Evolutionary conservation across 2,113 vertebrate species (phyloP).

Genomic region (Mola mola): DNA sequence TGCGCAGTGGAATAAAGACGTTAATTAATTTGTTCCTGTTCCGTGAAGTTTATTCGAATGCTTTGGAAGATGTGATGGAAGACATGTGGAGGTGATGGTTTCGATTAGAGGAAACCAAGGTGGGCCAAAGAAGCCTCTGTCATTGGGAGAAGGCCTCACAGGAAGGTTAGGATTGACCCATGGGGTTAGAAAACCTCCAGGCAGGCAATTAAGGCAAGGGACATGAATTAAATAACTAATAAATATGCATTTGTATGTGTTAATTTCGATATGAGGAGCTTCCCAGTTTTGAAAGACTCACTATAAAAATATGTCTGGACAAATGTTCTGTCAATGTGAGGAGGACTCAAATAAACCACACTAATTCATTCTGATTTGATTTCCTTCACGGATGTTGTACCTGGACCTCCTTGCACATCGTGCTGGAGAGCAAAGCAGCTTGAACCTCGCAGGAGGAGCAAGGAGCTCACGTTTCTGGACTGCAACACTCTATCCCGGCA

Average conservation of each 20-base stretch:
- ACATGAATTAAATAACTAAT: background rate
- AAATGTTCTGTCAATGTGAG: conserved; percentile 12
- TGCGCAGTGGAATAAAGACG: conserved; percentile 60
- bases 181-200: conserved; percentile 40
- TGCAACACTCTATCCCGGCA: conserved; percentile 53
- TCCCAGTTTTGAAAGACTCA: background rate
- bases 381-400: conserved; percentile 57
- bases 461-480: conserved; percentile 58
- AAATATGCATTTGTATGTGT: background rate
- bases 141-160: conserved; percentile 62
- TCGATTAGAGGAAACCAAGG: conserved; percentile 66
- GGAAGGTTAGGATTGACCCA: conserved; percentile 57
- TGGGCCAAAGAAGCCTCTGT: conserved; percentile 60
- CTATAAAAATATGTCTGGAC: conserved; percentile 1
- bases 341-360: conserved; percentile 53
- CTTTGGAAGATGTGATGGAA: conserved; percentile 74
- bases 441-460: conserved; percentile 31
- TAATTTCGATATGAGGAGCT: background rate
- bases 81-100: conserved; percentile 79
- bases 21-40: conserved; percentile 82
- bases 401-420: conserved; percentile 47
- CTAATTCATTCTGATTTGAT: conserved; percentile 42
- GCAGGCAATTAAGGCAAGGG: conserved; percentile 21
- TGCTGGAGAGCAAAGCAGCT: conserved; percentile 12
- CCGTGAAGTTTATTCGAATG: conserved; percentile 70